phyloP scores from a whole-genome alignment of 1,140 invertebrate species.

The Melipona quadrifasciata region DNA sequence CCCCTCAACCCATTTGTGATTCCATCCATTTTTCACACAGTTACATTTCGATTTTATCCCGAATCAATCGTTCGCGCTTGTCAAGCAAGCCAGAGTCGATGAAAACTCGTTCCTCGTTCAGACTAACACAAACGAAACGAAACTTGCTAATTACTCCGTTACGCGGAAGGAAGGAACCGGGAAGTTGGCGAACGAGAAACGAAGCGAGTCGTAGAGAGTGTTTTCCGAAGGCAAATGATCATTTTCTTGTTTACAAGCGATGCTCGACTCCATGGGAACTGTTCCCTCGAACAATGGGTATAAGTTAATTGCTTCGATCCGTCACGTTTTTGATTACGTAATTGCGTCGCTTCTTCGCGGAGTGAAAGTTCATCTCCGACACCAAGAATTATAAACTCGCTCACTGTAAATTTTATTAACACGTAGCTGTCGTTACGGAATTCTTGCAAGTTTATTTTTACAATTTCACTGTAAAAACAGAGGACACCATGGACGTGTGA shows the following conservation, averaged over 20 bases:
- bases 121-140: not conserved
- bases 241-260: not conserved
- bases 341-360: not conserved
- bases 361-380: constrained; percentile 29
- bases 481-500: not conserved
- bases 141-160: not conserved
- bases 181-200: not conserved
- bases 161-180: not conserved
- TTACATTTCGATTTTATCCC: not conserved
- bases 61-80: too few relatives aligned
- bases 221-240: not conserved
- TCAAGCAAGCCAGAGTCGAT: not conserved
- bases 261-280: not conserved
- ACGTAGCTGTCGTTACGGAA: too few relatives aligned
- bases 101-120: not conserved
- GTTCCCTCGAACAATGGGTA: not conserved
- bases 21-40: not conserved
- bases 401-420: too few relatives aligned
- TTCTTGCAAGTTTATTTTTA: too few relatives aligned
- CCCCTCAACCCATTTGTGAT: not conserved
- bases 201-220: constrained; percentile 12
- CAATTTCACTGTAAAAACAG: not conserved
- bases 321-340: not conserved
- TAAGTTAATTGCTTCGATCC: not conserved
- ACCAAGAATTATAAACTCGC: constrained; percentile 5